These are phyloP conservation scores for Marisa cornuarietis DNA, from an alignment of 1,140 invertebrate genomes.

Conservation along the genomic window DNA sequence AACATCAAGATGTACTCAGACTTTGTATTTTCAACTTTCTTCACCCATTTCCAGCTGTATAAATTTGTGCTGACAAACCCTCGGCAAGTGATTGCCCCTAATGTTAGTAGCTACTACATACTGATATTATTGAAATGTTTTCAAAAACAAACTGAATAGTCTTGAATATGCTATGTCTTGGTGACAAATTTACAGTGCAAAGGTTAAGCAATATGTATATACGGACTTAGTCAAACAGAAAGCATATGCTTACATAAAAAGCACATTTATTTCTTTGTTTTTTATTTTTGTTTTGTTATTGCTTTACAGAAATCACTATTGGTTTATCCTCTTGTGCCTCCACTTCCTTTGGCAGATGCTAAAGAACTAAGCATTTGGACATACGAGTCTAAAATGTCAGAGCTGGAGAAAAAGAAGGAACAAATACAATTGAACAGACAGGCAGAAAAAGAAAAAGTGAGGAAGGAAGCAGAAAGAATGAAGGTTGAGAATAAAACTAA, in stretches of 20 bases:
- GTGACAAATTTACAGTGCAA: too few species aligned
- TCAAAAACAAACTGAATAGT: too few species aligned
- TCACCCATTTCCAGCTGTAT: slow-evolving; percentile 57
- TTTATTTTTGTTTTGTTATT: too few species aligned
- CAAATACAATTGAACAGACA: slow-evolving; percentile 32
- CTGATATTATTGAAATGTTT: too few species aligned
- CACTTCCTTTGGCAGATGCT: slow-evolving; percentile 35
- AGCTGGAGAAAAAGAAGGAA: slow-evolving; percentile 40
- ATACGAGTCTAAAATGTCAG: slow-evolving; percentile 44
- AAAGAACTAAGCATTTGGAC: slow-evolving; percentile 49
- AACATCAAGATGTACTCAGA: slow-evolving; percentile 54
- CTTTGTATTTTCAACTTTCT: slow-evolving; percentile 52
- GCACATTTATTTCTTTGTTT: too few species aligned
- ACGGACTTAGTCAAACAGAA: too few species aligned
- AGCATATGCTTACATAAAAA: too few species aligned
- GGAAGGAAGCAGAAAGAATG: slow-evolving; percentile 21
- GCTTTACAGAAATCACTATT: neutral
- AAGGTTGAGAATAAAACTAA: slow-evolving; percentile 23
- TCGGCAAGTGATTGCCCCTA: slow-evolving; percentile 37
- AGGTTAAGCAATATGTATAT: too few species aligned
- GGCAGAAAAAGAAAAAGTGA: slow-evolving; percentile 31
- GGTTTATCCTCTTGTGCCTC: slow-evolving; percentile 27
- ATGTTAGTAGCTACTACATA: slow-evolving; percentile 17
- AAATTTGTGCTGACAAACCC: slow-evolving; percentile 49
- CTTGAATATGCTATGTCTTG: too few species aligned